These are phyloP conservation scores for Hydrotaea cyrtoneurina DNA, from an alignment of 2,888 invertebrate species.

Conservation along the genomic window DNA sequence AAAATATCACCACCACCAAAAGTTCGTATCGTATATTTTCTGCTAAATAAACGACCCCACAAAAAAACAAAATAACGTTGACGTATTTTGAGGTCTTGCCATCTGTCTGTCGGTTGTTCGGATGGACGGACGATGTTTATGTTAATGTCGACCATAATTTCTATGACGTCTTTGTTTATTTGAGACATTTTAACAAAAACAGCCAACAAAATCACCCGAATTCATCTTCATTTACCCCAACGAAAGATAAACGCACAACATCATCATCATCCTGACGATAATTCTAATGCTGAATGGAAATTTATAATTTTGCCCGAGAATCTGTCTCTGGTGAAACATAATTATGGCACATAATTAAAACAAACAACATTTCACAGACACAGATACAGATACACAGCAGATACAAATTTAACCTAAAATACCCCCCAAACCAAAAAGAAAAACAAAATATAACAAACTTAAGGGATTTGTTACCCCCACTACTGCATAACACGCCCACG, in stretches of 20 bases:
- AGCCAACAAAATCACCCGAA: constrained; percentile 32
- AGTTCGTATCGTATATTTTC: constrained; percentile 23
- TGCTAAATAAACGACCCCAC: constrained; percentile 32
- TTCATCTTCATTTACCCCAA: background rate
- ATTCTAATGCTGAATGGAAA: background rate
- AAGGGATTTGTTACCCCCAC: constrained; percentile 7
- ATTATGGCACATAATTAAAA: constrained; percentile 43
- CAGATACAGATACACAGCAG: background rate
- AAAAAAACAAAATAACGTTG: background rate
- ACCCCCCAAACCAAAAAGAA: background rate
- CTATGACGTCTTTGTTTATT: constrained; percentile 53
- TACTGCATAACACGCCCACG: constrained; percentile 7
- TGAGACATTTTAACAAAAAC: constrained; percentile 41
- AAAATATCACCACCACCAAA: background rate
- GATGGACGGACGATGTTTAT: constrained; percentile 30
- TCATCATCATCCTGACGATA: constrained; percentile 10
- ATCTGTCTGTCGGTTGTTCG: constrained; percentile 31
- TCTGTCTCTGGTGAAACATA: constrained; percentile 16
- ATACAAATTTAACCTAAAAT: background rate
- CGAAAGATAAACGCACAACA: background rate
- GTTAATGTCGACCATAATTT: constrained; percentile 52
- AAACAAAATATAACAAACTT: constrained; percentile 24
- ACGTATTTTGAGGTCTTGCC: background rate
- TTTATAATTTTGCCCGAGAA: constrained; percentile 36
- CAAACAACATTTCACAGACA: constrained; percentile 5